Conservation (phyloP, 2,888 invertebrate species). For the Hypercompe scribonia region DNA sequence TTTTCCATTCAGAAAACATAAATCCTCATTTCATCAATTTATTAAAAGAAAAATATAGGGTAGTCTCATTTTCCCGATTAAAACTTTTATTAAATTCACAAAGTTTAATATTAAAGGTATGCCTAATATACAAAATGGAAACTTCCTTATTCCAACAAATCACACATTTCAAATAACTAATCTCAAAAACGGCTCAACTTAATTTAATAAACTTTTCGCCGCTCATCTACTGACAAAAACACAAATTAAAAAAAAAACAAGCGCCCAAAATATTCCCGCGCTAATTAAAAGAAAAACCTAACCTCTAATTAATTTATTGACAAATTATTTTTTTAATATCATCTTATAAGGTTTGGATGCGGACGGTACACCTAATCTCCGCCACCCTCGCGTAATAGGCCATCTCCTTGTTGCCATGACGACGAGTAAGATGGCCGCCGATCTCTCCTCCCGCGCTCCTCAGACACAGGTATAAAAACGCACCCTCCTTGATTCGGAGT, state of each 20-base stretch:
- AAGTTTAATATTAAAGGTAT: not conserved
- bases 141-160: conserved; percentile 33
- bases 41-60: not conserved
- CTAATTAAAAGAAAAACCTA: conserved; percentile 49
- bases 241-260: conserved; percentile 25
- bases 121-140: conserved; percentile 22
- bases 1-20: not conserved
- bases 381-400: conserved; percentile 86
- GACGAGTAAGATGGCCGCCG: conserved; percentile 83
- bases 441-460: conserved; percentile 65
- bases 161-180: conserved; percentile 42
- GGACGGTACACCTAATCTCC: conserved; percentile 82
- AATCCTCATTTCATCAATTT: not conserved
- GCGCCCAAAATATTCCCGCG: conserved; percentile 27
- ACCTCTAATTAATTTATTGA: conserved; percentile 47
- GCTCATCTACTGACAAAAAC: conserved; percentile 29
- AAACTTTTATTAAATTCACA: conserved; percentile 10
- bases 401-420: conserved; percentile 83
- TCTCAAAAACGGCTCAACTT: conserved; percentile 28
- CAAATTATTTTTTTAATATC: conserved; percentile 53
- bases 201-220: conserved; percentile 45
- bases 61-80: not conserved
- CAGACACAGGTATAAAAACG: conserved; percentile 73
- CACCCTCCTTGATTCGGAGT: conserved; percentile 60
- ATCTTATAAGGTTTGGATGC: conserved; percentile 58